A percentile compares a stretch with the other conserved stretches of the same genome.
These are phyloP conservation scores for Latheticus oryzae DNA, from an alignment of 2,888 invertebrate genomes.

Conservation along the genomic window DNA sequence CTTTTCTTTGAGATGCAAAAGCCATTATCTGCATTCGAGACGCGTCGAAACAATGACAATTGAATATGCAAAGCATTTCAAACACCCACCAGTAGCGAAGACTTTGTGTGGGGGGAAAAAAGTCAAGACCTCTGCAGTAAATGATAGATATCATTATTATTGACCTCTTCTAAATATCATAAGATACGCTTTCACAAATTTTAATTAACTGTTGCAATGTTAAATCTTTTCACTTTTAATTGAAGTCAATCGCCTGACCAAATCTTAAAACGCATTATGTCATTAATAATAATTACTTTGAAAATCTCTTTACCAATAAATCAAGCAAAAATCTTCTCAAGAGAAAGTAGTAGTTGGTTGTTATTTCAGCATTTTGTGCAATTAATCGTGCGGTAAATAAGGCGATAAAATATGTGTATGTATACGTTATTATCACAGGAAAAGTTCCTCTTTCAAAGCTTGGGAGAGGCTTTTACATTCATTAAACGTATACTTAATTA, in stretches of 20 bases:
- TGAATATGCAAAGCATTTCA: conserved; percentile 42
- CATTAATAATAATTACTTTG: conserved; percentile 10
- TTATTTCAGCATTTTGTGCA: conserved; percentile 24
- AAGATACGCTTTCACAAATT: conserved; percentile 20
- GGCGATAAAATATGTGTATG: conserved; percentile 29
- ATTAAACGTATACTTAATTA: conserved; percentile 46
- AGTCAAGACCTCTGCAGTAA: too few species aligned
- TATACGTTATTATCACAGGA: conserved; percentile 26
- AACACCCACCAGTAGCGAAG: conserved; percentile 27
- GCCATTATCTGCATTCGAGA: conserved; percentile 39
- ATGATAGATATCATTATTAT: too few species aligned
- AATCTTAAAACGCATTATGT: conserved; percentile 12
- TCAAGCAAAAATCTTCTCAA: conserved; percentile 5
- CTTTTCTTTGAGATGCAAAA: conserved; percentile 45
- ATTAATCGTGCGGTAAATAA: conserved; percentile 32
- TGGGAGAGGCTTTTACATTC: conserved; percentile 30
- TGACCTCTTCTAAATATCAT: too few species aligned
- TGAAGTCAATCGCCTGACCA: conserved; percentile 12
- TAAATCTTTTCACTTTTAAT: conserved; percentile 21
- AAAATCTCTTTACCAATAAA: conserved; percentile 7
- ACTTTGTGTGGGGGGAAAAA: conserved; percentile 6
- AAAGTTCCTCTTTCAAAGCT: conserved; percentile 11
- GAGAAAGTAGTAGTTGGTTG: conserved; percentile 23
- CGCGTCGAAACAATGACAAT: conserved; percentile 43
- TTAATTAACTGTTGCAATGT: conserved; percentile 19